Evolutionary conservation across 2,797 vertebrate species (phyloP).

Genomic region (Pipistrellus pygmaeus): DNA sequence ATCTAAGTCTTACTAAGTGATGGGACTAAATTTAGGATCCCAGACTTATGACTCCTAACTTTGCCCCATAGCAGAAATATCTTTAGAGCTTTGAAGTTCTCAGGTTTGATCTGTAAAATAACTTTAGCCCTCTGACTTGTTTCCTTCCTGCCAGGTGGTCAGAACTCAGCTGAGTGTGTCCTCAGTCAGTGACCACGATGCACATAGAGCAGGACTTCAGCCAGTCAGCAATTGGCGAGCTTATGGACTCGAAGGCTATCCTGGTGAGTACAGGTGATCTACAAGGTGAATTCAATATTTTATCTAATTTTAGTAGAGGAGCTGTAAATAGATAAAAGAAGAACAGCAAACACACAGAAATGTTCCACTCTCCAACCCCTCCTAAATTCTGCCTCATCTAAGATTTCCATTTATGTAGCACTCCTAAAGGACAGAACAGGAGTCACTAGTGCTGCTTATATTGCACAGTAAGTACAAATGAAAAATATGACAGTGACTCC

Average conservation of each 20-base stretch:
- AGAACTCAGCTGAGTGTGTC: constrained; percentile 86
- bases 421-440: not conserved
- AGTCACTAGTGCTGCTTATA: not conserved
- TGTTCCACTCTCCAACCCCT: not conserved
- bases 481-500: not conserved
- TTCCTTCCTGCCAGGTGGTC: constrained; percentile 87
- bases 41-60: not conserved
- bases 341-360: not conserved
- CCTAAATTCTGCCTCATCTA: not conserved
- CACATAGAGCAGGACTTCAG: constrained; percentile 90
- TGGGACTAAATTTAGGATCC: not conserved
- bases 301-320: not conserved
- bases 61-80: not conserved
- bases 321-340: not conserved
- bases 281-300: constrained; percentile 29
- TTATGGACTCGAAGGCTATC: constrained; percentile 91
- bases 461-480: not conserved
- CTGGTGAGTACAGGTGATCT: constrained; percentile 88
- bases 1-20: not conserved
- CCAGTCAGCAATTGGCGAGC: constrained; percentile 94
- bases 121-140: not conserved
- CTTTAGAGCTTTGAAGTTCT: constrained; percentile 4
- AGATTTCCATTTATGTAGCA: not conserved
- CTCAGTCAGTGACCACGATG: constrained; percentile 90
- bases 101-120: not conserved